Evolutionary conservation across 2,888 invertebrate species (phyloP), one percentile per base, ranked within the genome.

Genomic region (Cephus nigrinus): DNA sequence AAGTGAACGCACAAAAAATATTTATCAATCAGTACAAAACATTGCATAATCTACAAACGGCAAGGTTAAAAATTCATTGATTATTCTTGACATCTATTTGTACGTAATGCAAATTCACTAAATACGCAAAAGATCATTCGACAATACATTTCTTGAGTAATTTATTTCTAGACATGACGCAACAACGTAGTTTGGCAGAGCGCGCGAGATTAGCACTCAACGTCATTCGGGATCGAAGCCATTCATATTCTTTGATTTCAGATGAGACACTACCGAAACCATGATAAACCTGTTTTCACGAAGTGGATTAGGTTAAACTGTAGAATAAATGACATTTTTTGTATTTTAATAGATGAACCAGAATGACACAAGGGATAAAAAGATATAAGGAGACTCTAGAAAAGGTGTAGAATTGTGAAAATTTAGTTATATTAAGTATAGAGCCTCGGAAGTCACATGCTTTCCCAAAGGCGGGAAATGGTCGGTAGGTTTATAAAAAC

Each of bases 391-490:
- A 40, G 40, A 40, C 40, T 15, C 15, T 15, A 15, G 5, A 15
- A 15, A 5, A 55, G 55, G 23, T 55, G 55, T 9, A 55, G 23
- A 23, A 23, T 71, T 71, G 11, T 32, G 15, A 71, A 71, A 71
- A 31, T 31, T 31, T 15, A 32, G 32, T 71, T 31, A 33, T 31
- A 71, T 4, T 71, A 30, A 69, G 12, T 32, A 12, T 11, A 31
- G 23, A 31, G 71, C 32, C 72, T 75, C 75, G 78, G 75, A 78
- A 75, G 35, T 78, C 78, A 78, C 78, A 75, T 78, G 78, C 74
- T 73, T 73, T 75, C 78, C 23, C 55, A 77, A 78, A 75, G 78
- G 78, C 78, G 78, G 78, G 78, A 78, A 78, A 78, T 78, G 75
- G 78, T 78, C 75, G 78, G n/a, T 23, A 40, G 30, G 69, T 75